Evolutionary conservation across 2,888 invertebrate species (phyloP).

Genomic region (Microdon myrmicae): DNA sequence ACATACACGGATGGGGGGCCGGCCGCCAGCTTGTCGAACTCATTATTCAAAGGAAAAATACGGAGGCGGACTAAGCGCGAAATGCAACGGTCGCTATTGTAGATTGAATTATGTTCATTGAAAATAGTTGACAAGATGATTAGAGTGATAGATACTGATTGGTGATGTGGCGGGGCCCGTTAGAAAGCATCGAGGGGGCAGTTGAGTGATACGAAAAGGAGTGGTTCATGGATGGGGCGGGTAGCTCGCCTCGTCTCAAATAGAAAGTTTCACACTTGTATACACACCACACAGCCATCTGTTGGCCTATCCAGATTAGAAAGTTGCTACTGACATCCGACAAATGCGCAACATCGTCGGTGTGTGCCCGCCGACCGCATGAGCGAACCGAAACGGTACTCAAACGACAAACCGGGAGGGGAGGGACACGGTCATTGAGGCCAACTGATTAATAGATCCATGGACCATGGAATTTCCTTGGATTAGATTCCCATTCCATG

Average conservation of each 20-base stretch:
- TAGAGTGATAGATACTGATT: too few species aligned
- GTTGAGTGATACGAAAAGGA: too few species aligned
- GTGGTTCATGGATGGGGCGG: too few species aligned
- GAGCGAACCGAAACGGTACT: constrained; percentile 31
- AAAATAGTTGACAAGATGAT: constrained; percentile 47
- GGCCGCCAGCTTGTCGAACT: constrained; percentile 29
- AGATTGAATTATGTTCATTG: constrained; percentile 43
- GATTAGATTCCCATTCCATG: constrained; percentile 28
- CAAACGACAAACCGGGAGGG: constrained; percentile 2
- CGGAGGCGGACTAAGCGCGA: constrained; percentile 16
- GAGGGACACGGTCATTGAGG: background rate
- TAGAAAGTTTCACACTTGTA: too few species aligned
- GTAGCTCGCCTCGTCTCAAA: too few species aligned
- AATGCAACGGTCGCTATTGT: constrained; percentile 26
- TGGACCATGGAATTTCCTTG: constrained; percentile 42
- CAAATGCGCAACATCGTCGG: background rate
- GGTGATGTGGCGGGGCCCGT: too few species aligned
- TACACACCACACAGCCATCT: too few species aligned
- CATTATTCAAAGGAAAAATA: constrained; percentile 35
- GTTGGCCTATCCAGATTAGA: constrained; percentile 49
- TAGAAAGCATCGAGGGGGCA: too few species aligned
- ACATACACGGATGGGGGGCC: constrained; percentile 18
- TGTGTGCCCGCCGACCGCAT: constrained; percentile 12
- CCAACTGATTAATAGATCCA: constrained; percentile 43
- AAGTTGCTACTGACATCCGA: constrained; percentile 29